Base-by-base conservation (phyloP, 2,797 vertebrate species). In the Halcyon chelicuti region DNA sequence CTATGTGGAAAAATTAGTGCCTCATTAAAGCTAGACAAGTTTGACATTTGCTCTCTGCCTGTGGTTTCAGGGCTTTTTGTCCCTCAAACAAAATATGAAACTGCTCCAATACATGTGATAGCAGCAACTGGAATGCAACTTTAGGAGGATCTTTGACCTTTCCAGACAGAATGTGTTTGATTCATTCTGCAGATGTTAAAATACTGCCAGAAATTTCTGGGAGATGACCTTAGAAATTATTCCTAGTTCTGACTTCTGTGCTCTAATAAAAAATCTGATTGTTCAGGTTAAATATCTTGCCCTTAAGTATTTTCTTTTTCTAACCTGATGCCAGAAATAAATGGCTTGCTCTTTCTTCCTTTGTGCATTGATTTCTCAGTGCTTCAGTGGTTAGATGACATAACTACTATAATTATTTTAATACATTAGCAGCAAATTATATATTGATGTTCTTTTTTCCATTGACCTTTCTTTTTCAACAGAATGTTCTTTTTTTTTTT, bases 31-130 rank as follows among this genome's bases (percentile, higher is more conserved):
- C 81, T 67, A 46, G 83, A 77, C 74, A 55, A 82, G 83, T 79
- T 79, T 97, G 93, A 95, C 96, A 95, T 96, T 95, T 96, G 94
- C 91, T 96, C 84, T 94, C 77, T 94, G 86, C 80, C 90, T 95
- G 92, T 90, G 67, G 86, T 93, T 95, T 91, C 94, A 87, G 80
- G 77, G 88, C 74, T 93, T 93, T 94, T 88, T 87, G 71, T 93
- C 65, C 65, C 67, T 95, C 74, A 62, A 72, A 61, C 67, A 87
- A 91, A 91, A 93, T 94, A 82, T 29, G 86, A 90, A 93, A 18
- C 88, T 74, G 61, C 61, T 96, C 39, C 42, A 84, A 10, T 86
- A 79, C 33, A 37, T 93, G 76, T 84, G 78, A 70, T 68, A 85
- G 77, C 80, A 93, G 87, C 91, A 80, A 85, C 77, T 94, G 93